Conservation (phyloP, 1,140 invertebrate genomes). For the Hyphantria cunea region DNA sequence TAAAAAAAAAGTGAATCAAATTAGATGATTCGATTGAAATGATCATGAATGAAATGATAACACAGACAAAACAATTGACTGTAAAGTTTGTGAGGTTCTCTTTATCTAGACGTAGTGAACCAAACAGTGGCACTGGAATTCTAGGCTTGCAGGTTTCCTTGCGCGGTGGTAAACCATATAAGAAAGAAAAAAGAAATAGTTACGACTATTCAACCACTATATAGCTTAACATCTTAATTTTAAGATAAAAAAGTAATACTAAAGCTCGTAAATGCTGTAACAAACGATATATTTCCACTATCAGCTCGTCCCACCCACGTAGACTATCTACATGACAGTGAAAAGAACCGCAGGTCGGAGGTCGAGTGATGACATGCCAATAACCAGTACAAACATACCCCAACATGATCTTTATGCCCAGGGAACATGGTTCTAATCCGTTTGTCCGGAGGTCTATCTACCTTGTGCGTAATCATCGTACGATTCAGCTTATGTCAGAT, state of each 20-base stretch:
- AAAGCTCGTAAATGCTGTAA: background rate
- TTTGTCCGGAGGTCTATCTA: background rate
- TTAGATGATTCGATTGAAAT: no score
- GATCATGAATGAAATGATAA: no score
- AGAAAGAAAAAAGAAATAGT: no score
- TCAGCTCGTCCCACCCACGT: constrained; percentile 18
- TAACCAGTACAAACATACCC: background rate
- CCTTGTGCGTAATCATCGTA: constrained; percentile 21
- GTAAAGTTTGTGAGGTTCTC: no score
- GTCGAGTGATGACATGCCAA: constrained; percentile 6
- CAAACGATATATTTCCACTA: constrained; percentile 16
- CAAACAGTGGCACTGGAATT: no score
- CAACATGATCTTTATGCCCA: constrained; percentile 1
- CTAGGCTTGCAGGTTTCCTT: no score
- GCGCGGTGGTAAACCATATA: no score
- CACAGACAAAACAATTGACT: no score
- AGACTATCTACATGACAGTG: constrained; percentile 19
- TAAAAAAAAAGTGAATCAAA: no score
- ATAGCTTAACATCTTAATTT: background rate
- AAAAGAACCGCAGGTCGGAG: constrained; percentile 31
- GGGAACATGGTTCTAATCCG: constrained; percentile 12
- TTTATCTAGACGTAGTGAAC: no score
- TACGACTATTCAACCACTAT: no score
- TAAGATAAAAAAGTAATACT: background rate
- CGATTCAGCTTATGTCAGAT: constrained; percentile 20